phyloP scores from a whole-genome alignment of 2,888 invertebrate genomes.

The Invenusta paracnida region DNA sequence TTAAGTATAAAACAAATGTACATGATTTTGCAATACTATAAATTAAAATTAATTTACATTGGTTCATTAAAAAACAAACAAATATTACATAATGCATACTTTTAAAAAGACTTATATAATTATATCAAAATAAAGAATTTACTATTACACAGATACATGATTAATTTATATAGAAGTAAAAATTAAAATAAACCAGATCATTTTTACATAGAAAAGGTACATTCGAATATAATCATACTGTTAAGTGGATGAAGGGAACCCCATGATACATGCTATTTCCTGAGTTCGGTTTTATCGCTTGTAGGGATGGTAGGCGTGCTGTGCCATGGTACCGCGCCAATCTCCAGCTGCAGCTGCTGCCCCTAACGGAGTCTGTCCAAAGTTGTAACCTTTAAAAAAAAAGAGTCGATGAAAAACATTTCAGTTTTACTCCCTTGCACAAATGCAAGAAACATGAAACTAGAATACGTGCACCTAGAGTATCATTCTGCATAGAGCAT shows the following conservation, averaged over 20 bases:
- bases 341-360: neutral
- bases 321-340: neutral
- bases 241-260: no score
- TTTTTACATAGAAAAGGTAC: no score
- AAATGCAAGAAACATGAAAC: neutral
- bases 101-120: no score
- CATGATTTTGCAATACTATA: neutral
- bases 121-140: neutral
- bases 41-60: neutral
- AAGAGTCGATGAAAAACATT: no score
- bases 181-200: no score
- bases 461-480: no score
- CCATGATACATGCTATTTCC: no score
- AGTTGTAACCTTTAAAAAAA: neutral
- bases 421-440: no score
- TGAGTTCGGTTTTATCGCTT: neutral
- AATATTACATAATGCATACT: neutral
- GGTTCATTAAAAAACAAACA: neutral
- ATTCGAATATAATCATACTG: no score
- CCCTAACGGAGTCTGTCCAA: neutral
- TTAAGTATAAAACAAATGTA: neutral
- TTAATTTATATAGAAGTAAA: no score
- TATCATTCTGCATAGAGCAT: no score
- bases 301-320: neutral
- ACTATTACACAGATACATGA: neutral